Conservation (phyloP, 2,888 invertebrate genomes). For the Drosophila crucigera region DNA sequence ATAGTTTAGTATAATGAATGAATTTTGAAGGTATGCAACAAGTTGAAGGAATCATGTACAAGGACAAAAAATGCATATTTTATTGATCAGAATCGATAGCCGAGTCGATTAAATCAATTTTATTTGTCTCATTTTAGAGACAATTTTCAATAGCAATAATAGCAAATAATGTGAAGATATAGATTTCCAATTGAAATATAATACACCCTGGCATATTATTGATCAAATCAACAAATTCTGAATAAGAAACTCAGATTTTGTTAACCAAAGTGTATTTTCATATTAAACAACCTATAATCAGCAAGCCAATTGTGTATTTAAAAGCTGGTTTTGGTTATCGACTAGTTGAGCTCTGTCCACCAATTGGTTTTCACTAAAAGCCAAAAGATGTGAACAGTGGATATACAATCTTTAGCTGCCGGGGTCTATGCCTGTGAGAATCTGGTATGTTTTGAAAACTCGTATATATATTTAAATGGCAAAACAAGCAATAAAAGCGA, state of each 20-base stretch:
- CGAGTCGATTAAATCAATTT: neutral
- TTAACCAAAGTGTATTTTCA: neutral
- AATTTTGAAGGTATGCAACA: neutral
- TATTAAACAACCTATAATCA: neutral
- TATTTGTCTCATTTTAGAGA: neutral
- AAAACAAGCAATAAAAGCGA: neutral
- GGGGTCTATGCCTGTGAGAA: neutral
- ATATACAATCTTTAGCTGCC: no score
- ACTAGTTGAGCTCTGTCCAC: neutral
- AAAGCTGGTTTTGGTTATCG: neutral
- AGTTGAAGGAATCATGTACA: neutral
- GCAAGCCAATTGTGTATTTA: neutral
- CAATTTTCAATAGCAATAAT: neutral
- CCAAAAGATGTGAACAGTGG: neutral
- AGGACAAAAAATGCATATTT: neutral
- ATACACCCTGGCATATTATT: neutral
- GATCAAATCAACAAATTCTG: neutral
- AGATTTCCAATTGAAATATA: neutral
- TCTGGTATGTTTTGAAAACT: neutral
- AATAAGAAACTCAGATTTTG: neutral
- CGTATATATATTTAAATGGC: neutral
- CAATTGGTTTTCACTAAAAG: neutral
- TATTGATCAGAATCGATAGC: neutral
- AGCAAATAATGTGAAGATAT: neutral
- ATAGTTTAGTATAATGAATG: neutral